Conservation (phyloP, 2,797 vertebrate genomes). For the Myoxocephalus aenaeus region DNA sequence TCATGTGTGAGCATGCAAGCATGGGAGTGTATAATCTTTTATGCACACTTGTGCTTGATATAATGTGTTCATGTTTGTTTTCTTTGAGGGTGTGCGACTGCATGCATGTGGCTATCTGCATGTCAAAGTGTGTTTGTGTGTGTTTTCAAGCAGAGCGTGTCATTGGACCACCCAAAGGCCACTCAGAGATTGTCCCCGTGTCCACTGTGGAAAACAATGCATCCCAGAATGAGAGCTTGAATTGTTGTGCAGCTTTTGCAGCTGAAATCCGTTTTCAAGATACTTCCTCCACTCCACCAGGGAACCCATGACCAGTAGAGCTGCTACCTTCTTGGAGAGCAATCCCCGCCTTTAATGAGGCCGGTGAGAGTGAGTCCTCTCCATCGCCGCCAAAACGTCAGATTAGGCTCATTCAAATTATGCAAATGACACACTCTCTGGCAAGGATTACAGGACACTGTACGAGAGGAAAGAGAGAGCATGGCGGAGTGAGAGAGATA, state of each 20-base stretch:
- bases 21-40: constrained; percentile 23
- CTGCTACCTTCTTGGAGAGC: constrained; percentile 39
- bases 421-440: constrained; percentile 72
- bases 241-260: constrained; percentile 26
- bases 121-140: constrained; percentile 12
- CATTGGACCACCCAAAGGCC: constrained; percentile 43
- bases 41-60: constrained; percentile 29
- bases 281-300: constrained; percentile 11
- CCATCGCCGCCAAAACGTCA: constrained; percentile 54
- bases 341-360: constrained; percentile 21
- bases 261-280: constrained; percentile 49
- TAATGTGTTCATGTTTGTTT: constrained; percentile 36
- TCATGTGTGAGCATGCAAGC: not conserved
- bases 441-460: constrained; percentile 70
- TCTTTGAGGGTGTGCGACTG: not conserved
- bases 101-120: not conserved
- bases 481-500: constrained; percentile 35
- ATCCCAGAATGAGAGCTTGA: constrained; percentile 12
- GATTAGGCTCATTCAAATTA: constrained; percentile 84
- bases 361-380: constrained; percentile 43
- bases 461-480: constrained; percentile 37
- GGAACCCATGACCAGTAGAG: constrained; percentile 11
- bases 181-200: constrained; percentile 1
- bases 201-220: constrained; percentile 41
- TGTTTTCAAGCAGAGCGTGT: constrained; percentile 10